Evolutionary conservation across 2,797 vertebrate genomes (phyloP), one percentile per base, ranked within the genome.

Genomic region (Sebastes taczanowskii): DNA sequence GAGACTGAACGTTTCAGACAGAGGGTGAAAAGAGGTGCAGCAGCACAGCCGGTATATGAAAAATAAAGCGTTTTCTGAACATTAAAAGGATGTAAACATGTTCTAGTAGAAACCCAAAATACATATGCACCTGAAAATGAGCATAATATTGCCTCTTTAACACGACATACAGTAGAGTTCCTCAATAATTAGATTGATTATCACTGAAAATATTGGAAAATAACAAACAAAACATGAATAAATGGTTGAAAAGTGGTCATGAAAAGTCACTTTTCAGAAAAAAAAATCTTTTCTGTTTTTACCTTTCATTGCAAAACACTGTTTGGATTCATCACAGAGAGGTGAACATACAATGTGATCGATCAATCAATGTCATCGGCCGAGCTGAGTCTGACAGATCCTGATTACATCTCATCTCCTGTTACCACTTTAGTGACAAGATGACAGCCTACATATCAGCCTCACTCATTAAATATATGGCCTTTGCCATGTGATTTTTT

Each of bases 351-450:
- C 58, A 59, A 8, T 30, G 62, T 61, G 34, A 82, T 82, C 81
- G 22, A 87, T 90, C 86, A 66, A 61, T 91, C 86, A 80, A 32
- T 80, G 88, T 83, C 87, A 25, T 29, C 56, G 1, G 58, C 73
- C 3, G 61, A 70, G 77, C 55, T 3, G 49, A 65, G 42, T 62
- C 82, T 60, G 82, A 89, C 66, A 29, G 38, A 72, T 67, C 63
- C 77, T 82, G 85, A 88, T 86, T 78, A 71, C 46, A 32, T 83
- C 76, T 85, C 76, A 65, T 78, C 77, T 69, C 77, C 42, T 52
- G 67, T 66, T 71, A 68, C 80, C 69, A 74, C 46, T 65, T 84
- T 75, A 29, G 52, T 52, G 35, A 38, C n/a, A 22, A 46, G 71
- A 62, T 64, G 63, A 72, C 8, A 7, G 18, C 8, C 62, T 11